phyloP scores from a whole-genome alignment of 2,888 invertebrate species.

The Tryphoninae sp. region DNA sequence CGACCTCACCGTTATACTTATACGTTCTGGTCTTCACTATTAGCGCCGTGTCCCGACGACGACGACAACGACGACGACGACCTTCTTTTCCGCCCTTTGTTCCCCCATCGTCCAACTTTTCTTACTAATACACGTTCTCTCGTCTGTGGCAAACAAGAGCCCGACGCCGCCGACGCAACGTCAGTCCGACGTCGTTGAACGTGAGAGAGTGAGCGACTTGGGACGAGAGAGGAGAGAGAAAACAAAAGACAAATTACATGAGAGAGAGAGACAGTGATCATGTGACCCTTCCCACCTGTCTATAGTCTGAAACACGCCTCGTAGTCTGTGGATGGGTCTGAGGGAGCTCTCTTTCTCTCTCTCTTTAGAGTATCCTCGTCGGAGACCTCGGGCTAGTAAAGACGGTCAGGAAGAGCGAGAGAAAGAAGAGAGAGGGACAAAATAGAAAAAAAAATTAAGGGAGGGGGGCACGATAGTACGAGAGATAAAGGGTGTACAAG shows the following conservation, averaged over 20 bases:
- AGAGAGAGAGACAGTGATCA: slow-evolving; percentile 73
- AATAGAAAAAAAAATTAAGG: slow-evolving; percentile 20
- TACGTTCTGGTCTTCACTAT: slow-evolving; percentile 51
- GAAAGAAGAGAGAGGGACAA: slow-evolving; percentile 42
- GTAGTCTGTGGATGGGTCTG: slow-evolving; percentile 50
- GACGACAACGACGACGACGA: slow-evolving; percentile 58
- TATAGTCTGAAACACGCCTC: slow-evolving; percentile 62
- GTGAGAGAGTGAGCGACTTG: background rate
- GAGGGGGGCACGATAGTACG: slow-evolving; percentile 33
- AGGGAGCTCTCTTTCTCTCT: slow-evolving; percentile 11
- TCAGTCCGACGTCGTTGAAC: slow-evolving; percentile 44
- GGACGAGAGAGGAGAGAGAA: slow-evolving; percentile 61
- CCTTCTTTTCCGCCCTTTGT: slow-evolving; percentile 78
- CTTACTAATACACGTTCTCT: slow-evolving; percentile 67
- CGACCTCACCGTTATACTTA: slow-evolving; percentile 34
- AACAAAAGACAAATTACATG: slow-evolving; percentile 80
- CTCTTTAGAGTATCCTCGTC: slow-evolving; percentile 21
- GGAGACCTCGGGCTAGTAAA: slow-evolving; percentile 24
- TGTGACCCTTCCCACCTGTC: slow-evolving; percentile 79
- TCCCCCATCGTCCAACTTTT: slow-evolving; percentile 74
- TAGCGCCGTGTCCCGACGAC: slow-evolving; percentile 60
- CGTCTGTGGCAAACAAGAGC: slow-evolving; percentile 59
- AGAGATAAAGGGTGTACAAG: slow-evolving; percentile 51
- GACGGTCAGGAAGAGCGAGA: slow-evolving; percentile 49
- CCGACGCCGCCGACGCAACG: slow-evolving; percentile 44